phyloP scores from a whole-genome alignment of 1,140 invertebrate species.

The Acarapis woodi region DNA sequence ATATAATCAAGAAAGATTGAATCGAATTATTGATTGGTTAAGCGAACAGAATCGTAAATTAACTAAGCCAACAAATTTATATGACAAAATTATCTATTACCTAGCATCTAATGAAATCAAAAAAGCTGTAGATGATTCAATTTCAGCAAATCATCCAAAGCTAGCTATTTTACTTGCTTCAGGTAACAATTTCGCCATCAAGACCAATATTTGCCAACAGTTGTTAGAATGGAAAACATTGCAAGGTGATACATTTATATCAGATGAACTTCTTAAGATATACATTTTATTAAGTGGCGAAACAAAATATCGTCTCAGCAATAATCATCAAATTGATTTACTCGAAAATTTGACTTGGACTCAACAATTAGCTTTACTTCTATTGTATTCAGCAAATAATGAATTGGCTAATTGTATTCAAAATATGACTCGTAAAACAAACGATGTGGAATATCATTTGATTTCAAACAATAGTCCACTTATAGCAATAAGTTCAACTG shows the following conservation, averaged over 20 bases:
- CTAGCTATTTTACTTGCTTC: slow-evolving; percentile 7
- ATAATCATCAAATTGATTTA: slow-evolving; percentile 2
- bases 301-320: slow-evolving; percentile 4
- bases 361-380: slow-evolving; percentile 8
- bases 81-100: slow-evolving; percentile 5
- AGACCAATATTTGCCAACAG: slow-evolving; percentile 3
- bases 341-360: slow-evolving; percentile 10
- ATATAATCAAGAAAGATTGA: slow-evolving; percentile 5
- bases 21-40: slow-evolving; percentile 8
- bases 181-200: slow-evolving; percentile 2
- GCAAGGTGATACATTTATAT: slow-evolving; percentile 7
- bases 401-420: slow-evolving; percentile 1
- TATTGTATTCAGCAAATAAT: slow-evolving; percentile 4
- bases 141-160: slow-evolving; percentile 6
- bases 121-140: slow-evolving; percentile 5
- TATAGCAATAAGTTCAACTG: neutral
- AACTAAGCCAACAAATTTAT: slow-evolving; percentile 2
- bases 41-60: slow-evolving; percentile 1
- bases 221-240: slow-evolving; percentile 6
- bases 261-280: slow-evolving; percentile 7
- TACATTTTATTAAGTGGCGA: slow-evolving; percentile 8
- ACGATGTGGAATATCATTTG: slow-evolving; percentile 10
- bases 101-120: slow-evolving; percentile 8
- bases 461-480: slow-evolving; percentile 4
- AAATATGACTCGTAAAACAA: slow-evolving; percentile 4